These are phyloP conservation scores for Myiothlypis coronata DNA, from an alignment of 2,797 vertebrate genomes.

Conservation along the genomic window DNA sequence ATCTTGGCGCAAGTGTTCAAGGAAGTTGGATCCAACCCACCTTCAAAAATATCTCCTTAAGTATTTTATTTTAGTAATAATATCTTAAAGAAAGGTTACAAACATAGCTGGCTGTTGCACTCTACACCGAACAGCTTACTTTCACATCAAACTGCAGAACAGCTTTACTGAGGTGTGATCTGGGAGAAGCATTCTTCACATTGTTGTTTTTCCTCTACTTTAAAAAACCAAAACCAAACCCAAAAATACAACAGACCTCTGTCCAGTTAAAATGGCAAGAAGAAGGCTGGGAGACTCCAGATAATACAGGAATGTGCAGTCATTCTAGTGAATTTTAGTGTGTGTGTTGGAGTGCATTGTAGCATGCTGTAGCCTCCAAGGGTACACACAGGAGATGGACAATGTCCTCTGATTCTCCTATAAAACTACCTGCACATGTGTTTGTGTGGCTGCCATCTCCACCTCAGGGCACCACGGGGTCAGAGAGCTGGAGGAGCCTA, in stretches of 20 bases:
- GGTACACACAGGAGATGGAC: neutral
- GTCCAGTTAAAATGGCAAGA: neutral
- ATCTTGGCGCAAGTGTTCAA: neutral
- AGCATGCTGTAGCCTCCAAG: accelerated
- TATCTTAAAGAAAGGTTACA: neutral
- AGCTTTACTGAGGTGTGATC: neutral
- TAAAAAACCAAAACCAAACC: neutral
- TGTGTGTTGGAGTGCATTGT: neutral
- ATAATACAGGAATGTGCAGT: neutral
- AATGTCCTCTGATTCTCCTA: neutral
- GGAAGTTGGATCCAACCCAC: neutral
- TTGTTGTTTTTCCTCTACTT: neutral
- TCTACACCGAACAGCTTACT: neutral
- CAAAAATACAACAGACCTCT: neutral
- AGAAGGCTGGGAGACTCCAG: neutral
- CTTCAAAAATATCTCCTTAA: neutral
- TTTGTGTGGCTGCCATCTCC: neutral
- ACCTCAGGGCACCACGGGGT: neutral
- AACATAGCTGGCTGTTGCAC: neutral
- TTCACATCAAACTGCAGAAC: neutral
- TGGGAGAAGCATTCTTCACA: neutral
- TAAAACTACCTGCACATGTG: neutral
- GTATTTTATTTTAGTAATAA: neutral
- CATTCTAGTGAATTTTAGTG: neutral
- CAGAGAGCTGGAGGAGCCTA: neutral